Evolutionary conservation across 2,888 invertebrate genomes (phyloP), one percentile per base, ranked within the genome.

Genomic region (Agriotes lineatus): DNA sequence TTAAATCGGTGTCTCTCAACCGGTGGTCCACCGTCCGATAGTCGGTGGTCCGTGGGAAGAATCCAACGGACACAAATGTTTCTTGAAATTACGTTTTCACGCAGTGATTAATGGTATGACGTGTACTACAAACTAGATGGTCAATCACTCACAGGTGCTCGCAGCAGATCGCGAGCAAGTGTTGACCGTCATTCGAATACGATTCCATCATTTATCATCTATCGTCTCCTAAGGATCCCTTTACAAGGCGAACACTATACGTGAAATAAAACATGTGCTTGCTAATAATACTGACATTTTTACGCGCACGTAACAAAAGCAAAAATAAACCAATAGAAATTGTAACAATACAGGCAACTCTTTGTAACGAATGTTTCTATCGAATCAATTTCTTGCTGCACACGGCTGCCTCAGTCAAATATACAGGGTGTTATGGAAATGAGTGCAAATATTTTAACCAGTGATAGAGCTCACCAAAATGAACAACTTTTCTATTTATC

Each of bases 21-120:
- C 52, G 52, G 52, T 52, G 52, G 52, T 52, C 33, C 35, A 22
- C 12, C 25, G 14, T 6, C 5, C 57, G 18, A 57, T 22, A 9
- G 10, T 25, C 16, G 52, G 52, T 33, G 52, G 52, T 61, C 25
- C 57, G 64, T 64, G 64, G 57, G 64, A 64, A 64, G 64, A 54
- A 57, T 57, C 57, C 25, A 22, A 64, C 45, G 45, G 33, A 44
- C 57, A 64, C 57, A 48, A 58, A 56, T 57, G 37, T 64, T 37
- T 64, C 48, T 64, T 57, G 57, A 64, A 64, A 64, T 57, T 64
- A 39, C 48, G 30, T 64, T 57, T 64, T 44, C 45, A 56, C 48
- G 25, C 45, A 44, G 57, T 57, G 64, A 64, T 64, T 64, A 64
- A 64, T 64, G 64, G 35, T 64, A 64, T 48, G 56, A 64, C 44